Conservation (phyloP, 1,140 invertebrate genomes). For the Danaus plexippus region DNA sequence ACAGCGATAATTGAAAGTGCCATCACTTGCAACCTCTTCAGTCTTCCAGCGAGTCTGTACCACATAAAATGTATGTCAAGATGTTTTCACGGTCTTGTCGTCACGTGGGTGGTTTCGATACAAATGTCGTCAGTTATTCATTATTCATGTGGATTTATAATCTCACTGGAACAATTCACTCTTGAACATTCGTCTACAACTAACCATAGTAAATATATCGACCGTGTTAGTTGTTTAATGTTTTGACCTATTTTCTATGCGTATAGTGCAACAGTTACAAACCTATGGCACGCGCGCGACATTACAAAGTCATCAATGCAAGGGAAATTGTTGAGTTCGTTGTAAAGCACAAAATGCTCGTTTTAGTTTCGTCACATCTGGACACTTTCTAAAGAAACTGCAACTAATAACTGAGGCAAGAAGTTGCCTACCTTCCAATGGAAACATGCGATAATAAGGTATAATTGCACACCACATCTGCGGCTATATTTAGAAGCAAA, state of each 20-base stretch:
- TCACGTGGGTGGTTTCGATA: conserved; percentile 22
- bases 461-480: conserved; percentile 65
- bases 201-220: too few relatives aligned
- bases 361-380: conserved; percentile 64
- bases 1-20: conserved; percentile 66
- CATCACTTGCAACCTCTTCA: conserved; percentile 48
- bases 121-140: too few relatives aligned
- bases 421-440: conserved; percentile 55
- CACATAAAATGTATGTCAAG: conserved; percentile 60
- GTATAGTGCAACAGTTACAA: too few relatives aligned
- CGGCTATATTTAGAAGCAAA: conserved; percentile 67
- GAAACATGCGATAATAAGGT: conserved; percentile 70
- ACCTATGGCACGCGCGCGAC: conserved; percentile 50
- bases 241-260: too few relatives aligned
- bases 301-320: conserved; percentile 49
- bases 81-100: conserved; percentile 57
- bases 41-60: conserved; percentile 29
- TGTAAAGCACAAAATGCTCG: conserved; percentile 42
- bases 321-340: conserved; percentile 48
- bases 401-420: conserved; percentile 52
- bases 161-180: too few relatives aligned
- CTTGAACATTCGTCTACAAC: too few relatives aligned
- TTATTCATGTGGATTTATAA: too few relatives aligned
- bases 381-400: conserved; percentile 68
- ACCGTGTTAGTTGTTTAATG: too few relatives aligned